These are phyloP conservation scores for Stictonetta naevosa DNA, from an alignment of 2,113 vertebrate species.

Conservation along the genomic window DNA sequence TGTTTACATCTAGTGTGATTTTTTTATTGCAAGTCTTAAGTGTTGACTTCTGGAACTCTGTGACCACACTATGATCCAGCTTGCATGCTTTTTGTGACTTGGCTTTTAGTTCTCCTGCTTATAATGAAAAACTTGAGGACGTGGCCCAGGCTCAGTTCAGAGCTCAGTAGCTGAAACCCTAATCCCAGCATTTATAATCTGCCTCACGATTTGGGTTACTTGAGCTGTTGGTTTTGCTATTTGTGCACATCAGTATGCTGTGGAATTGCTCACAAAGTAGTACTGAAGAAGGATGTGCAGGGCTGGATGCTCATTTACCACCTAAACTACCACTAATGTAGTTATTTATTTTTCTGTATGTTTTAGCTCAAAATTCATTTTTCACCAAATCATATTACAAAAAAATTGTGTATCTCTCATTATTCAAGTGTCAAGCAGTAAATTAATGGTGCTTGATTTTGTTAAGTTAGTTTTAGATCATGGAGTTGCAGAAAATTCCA, in stretches of 20 bases:
- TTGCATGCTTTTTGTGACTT: background rate
- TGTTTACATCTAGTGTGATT: background rate
- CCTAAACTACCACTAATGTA: background rate
- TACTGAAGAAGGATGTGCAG: background rate
- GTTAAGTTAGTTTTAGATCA: background rate
- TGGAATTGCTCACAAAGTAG: background rate
- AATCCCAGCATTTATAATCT: background rate
- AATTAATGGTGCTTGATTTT: background rate
- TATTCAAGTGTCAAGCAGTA: background rate
- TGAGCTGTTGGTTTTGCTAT: background rate
- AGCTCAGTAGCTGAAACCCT: background rate
- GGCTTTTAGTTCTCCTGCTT: background rate
- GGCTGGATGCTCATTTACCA: background rate
- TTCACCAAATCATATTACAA: background rate
- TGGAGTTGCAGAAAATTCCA: background rate
- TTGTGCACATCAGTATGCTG: background rate
- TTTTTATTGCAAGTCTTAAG: background rate
- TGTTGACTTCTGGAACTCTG: background rate
- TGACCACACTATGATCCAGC: background rate
- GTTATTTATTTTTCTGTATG: background rate
- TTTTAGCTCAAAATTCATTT: background rate
- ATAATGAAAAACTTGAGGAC: background rate
- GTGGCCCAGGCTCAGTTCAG: background rate
- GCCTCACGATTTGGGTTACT: background rate
- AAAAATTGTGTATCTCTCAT: background rate